Evolutionary conservation across 2,113 vertebrate genomes (phyloP).

Genomic region (Eubucco bourcierii): DNA sequence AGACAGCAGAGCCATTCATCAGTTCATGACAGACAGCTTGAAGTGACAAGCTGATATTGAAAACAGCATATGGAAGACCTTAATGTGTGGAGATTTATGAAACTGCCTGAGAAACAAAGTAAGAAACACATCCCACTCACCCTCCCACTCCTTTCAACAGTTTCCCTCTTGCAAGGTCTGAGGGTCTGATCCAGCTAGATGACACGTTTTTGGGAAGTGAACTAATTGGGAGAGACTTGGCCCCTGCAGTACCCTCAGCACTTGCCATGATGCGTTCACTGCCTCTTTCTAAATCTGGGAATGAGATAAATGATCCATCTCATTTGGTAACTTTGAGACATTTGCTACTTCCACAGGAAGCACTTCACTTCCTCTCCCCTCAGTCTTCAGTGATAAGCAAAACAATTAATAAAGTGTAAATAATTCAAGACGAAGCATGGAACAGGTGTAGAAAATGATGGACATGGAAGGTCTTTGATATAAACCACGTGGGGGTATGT

Average conservation of each 20-base stretch:
- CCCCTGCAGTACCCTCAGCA: neutral
- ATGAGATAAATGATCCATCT: neutral
- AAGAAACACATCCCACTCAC: conserved; percentile 15
- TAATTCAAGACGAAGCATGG: neutral
- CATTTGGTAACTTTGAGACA: neutral
- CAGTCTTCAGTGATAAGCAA: neutral
- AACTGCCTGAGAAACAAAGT: neutral
- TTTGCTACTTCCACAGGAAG: neutral
- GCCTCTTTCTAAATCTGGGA: neutral
- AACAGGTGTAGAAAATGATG: neutral
- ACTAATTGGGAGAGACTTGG: neutral
- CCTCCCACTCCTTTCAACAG: conserved; percentile 10
- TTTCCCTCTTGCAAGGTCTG: neutral
- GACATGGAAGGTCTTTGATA: neutral
- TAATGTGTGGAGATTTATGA: neutral
- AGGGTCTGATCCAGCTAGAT: neutral
- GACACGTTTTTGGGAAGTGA: neutral
- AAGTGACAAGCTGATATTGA: conserved; percentile 12
- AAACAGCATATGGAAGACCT: conserved; percentile 5
- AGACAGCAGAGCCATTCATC: neutral
- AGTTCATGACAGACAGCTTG: neutral
- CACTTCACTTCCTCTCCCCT: neutral
- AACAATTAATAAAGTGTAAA: neutral
- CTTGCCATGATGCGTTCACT: neutral
- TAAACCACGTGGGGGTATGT: rapidly evolving